Evolutionary conservation across 2,113 vertebrate species (phyloP).

Genomic region (Arvicanthis niloticus): DNA sequence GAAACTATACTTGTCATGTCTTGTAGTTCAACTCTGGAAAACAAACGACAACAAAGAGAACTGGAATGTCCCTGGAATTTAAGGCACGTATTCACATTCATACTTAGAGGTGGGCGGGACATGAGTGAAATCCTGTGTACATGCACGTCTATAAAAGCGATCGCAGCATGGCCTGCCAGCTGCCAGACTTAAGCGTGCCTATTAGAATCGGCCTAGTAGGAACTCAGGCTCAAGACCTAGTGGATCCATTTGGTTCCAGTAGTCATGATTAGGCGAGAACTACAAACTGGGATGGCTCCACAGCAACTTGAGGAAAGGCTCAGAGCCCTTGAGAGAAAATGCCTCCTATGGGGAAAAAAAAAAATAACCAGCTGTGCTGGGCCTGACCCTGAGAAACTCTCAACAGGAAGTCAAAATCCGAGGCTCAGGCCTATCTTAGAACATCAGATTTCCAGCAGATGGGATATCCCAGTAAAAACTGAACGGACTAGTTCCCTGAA

Average conservation of each 20-base stretch:
- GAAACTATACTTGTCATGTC: background rate
- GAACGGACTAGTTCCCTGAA: background rate
- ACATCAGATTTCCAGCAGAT: background rate
- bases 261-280: background rate
- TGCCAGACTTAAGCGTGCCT: background rate
- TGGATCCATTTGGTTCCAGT: background rate
- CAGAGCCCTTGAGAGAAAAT: background rate
- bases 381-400: background rate
- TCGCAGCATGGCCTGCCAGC: background rate
- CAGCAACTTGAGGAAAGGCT: background rate
- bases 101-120: background rate
- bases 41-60: background rate
- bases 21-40: conserved; percentile 10
- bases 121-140: background rate
- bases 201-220: background rate
- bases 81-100: background rate
- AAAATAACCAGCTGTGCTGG: background rate
- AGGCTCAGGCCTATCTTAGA: background rate
- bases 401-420: no score
- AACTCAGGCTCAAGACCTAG: background rate
- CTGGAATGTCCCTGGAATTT: background rate
- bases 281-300: background rate
- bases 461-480: background rate
- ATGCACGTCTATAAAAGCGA: background rate
- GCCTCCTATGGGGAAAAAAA: background rate